phyloP scores from a whole-genome alignment of 2,797 vertebrate species.

The Sebastes itinus region DNA sequence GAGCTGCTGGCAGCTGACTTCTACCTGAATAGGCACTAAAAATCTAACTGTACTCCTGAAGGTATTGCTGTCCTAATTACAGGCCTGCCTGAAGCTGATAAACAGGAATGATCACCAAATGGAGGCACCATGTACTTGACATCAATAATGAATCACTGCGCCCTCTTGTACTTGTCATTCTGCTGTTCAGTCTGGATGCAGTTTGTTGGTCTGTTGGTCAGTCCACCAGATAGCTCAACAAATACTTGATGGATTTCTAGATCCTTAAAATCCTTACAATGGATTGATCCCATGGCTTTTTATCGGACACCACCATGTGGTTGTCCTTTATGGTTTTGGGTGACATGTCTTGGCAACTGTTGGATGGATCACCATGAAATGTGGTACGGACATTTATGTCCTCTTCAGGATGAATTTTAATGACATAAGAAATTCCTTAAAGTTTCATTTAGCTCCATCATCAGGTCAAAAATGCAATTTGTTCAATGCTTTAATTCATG shows the following conservation, averaged over 20 bases:
- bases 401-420: not conserved
- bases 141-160: conserved; percentile 40
- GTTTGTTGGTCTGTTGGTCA: not conserved
- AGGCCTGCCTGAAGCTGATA: conserved; percentile 52
- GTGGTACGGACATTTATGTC: not conserved
- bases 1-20: conserved; percentile 30
- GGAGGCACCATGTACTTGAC: conserved; percentile 10
- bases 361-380: not conserved
- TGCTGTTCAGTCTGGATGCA: conserved; percentile 7
- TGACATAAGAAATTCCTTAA: not conserved
- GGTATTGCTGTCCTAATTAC: conserved; percentile 53
- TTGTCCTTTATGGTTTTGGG: not conserved
- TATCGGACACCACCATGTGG: not conserved
- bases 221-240: not conserved
- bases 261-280: not conserved
- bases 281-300: not conserved
- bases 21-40: conserved; percentile 55
- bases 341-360: not conserved
- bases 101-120: conserved; percentile 37
- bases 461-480: not conserved
- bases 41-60: conserved; percentile 53
- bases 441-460: not conserved
- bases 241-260: not conserved
- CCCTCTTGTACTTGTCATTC: conserved; percentile 7
- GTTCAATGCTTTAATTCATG: not conserved